Evolutionary conservation across 2,113 vertebrate genomes (phyloP), one percentile per base, ranked within the genome.

Genomic region (Mirounga angustirostris): DNA sequence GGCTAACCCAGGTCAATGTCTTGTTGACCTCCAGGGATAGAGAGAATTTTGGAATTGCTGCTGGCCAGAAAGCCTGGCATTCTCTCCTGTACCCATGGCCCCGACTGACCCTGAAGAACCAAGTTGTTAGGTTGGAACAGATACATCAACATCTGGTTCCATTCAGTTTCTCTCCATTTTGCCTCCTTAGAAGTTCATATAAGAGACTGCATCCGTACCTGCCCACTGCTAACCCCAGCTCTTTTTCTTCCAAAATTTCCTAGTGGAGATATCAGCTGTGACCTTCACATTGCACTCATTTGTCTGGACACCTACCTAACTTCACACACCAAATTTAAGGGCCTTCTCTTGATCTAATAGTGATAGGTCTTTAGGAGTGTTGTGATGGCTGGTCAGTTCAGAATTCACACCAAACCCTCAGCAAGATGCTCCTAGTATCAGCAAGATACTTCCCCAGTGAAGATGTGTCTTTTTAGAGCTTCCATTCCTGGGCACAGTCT

Each of bases 91-190:
- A 82, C 93, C 89, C 91, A 30, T 54, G 91, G 82, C 84, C 85
- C n/a, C 82, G 28, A 67, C 65, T 95, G 89, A 97, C 91, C 91
- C 91, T 3, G 9, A 87, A 50, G 80, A 97, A n/a, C 69, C 30
- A 76, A 76, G 88, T 63, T 76, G 95, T 79, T 92, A 74, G 50
- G 94, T 74, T 97, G 91, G 80, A 97, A 94, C 61, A 93, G 91
- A 96, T 89, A 93, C 93, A 82, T 52, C 33, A 67, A 78, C 92
- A 98, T 97, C 97, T 97, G 96, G 69, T 97, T 97, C 92, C 73
- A 36, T 4, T 97, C 95, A 97, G 7, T 67, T 84, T 81, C 81
- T 96, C 89, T 97, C 59, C 67, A 33, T 94, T 97, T 95, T 58
- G 78, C 83, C 56, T 79, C 89, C 36, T 92, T 63, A 85, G 50